Conservation (phyloP, 2,113 vertebrate species). For the Serinus canaria region DNA sequence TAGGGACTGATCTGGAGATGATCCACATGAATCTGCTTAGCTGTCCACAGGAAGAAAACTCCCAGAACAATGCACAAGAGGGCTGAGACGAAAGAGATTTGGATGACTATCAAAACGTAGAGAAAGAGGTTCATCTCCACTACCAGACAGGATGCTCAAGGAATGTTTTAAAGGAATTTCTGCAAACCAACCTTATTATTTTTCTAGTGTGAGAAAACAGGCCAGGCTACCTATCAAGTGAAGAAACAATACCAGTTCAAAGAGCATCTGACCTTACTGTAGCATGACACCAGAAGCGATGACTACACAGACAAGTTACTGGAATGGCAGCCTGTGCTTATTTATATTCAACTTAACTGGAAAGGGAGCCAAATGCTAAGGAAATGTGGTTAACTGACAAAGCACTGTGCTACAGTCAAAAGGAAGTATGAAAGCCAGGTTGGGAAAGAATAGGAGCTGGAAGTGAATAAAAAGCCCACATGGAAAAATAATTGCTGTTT, state of each 20-base stretch:
- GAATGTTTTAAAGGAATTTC: slow-evolving; percentile 20
- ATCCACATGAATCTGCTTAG: slow-evolving; percentile 58
- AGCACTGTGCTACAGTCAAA: background rate
- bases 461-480: background rate
- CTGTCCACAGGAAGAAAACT: slow-evolving; percentile 58
- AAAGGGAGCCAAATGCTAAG: background rate
- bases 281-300: background rate
- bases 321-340: background rate
- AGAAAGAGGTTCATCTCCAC: background rate
- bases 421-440: background rate
- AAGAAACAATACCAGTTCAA: background rate
- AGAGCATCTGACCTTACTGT: background rate
- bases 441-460: background rate
- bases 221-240: background rate
- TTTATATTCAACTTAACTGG: background rate
- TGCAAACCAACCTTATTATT: background rate
- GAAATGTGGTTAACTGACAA: slow-evolving; percentile 14
- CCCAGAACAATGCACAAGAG: slow-evolving; percentile 57
- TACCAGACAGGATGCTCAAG: background rate
- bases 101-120: background rate
- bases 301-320: background rate
- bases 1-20: slow-evolving; percentile 45
- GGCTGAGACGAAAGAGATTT: slow-evolving; percentile 29
- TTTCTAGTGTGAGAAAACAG: background rate
- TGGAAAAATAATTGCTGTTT: background rate